Base-by-base conservation (phyloP, 2,888 invertebrate genomes). In the Amphipyra berbera region DNA sequence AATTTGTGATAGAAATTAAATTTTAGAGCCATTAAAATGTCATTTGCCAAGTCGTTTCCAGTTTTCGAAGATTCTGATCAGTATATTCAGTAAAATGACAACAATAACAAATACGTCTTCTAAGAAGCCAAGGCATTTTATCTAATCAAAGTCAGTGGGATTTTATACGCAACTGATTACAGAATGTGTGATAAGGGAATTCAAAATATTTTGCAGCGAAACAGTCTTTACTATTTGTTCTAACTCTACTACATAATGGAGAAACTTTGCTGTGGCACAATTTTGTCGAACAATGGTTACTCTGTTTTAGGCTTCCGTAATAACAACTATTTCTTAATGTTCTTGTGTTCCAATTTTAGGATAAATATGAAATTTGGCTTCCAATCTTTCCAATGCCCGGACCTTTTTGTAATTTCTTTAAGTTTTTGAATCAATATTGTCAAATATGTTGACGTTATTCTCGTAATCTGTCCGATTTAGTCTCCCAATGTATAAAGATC, bases 401-500 rank as follows among this genome's bases (percentile, higher is more conserved):
- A 35, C 13, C 5, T 35, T 72, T 42, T 42, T 37, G 33, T 33
- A 2, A 30, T 46, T 38, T 45, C 33, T 56, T 45, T n/a, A 46
- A 61, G 7, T 27, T 50, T 37, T 44, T 41, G 6, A 42, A 50
- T 14, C n/a, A 47, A 44, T 49, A 55, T 61, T 52, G 42, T 64
- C 38, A 30, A 38, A 35, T 35, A 21, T 42, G 35, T 55, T 21
- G 13, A 41, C 48, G 30, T 44, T 45, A 13, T 38, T 53, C 7
- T 53, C 21, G 9, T 49, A 54, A 54, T 46, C 42, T 15, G 7
- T 52, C 38, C 33, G 47, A 54, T 67, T 66, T 68, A 58, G 47
- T 82, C 82, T 86, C 86, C 87, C 86, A 87, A 87, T 81, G 76
- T 79, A 78, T 74, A 78, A 84, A 85, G 92, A 93, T 92, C 92